These are phyloP conservation scores for Pterois miles DNA, from an alignment of 2,797 vertebrate genomes.

Conservation along the genomic window DNA sequence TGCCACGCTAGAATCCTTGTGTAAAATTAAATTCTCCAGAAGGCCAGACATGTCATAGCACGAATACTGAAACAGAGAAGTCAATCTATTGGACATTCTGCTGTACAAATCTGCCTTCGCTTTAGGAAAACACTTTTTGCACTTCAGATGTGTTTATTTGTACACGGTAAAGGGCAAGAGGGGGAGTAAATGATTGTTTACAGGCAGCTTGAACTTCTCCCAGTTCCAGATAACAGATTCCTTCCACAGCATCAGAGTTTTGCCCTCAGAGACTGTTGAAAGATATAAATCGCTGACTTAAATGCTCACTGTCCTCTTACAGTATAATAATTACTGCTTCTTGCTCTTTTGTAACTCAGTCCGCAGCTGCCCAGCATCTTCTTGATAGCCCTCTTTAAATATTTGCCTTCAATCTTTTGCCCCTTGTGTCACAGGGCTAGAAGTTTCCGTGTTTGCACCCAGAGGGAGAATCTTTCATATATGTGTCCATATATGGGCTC, in stretches of 20 bases:
- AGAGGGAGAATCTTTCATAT: slow-evolving; percentile 68
- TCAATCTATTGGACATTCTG: slow-evolving; percentile 1
- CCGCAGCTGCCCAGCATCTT: slow-evolving; percentile 45
- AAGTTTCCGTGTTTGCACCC: slow-evolving; percentile 72
- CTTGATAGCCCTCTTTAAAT: slow-evolving; percentile 66
- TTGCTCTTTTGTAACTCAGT: slow-evolving; percentile 18
- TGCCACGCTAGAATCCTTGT: slow-evolving; percentile 40
- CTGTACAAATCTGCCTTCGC: slow-evolving; percentile 11
- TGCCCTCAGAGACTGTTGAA: slow-evolving; percentile 42
- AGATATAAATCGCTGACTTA: slow-evolving; percentile 38
- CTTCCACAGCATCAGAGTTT: slow-evolving; percentile 46
- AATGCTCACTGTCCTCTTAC: slow-evolving; percentile 13
- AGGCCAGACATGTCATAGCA: slow-evolving; percentile 40
- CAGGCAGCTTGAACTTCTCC: slow-evolving; percentile 54
- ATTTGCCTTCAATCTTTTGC: slow-evolving; percentile 72
- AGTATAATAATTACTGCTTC: slow-evolving; percentile 12
- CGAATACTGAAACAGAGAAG: background rate
- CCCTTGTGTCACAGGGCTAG: slow-evolving; percentile 70
- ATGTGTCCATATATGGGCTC: slow-evolving; percentile 81
- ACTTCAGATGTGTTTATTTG: slow-evolving; percentile 37
- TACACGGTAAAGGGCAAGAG: slow-evolving; percentile 34
- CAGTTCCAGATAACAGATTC: slow-evolving; percentile 74
- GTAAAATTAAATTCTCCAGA: slow-evolving; percentile 56
- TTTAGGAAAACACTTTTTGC: slow-evolving; percentile 21
- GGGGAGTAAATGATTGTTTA: slow-evolving; percentile 68